Percentiles rank a stretch among this genome's conserved stretches.
These are phyloP conservation scores for Murina feae DNA, from an alignment of 2,113 vertebrate species.

Conservation along the genomic window DNA sequence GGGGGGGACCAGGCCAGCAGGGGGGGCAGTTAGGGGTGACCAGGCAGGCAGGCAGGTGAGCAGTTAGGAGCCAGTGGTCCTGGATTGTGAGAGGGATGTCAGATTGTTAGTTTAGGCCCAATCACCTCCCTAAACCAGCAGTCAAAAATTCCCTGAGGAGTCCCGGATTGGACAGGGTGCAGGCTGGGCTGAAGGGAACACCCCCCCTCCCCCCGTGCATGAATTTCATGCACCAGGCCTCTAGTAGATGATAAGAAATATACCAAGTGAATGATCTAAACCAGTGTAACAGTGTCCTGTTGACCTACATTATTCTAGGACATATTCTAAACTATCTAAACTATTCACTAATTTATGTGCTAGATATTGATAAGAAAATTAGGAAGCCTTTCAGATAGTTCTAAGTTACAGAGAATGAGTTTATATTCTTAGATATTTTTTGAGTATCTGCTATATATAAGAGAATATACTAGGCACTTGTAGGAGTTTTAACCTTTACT, in stretches of 20 bases:
- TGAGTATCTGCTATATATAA: background rate
- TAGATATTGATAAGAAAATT: background rate
- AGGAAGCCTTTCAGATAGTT: background rate
- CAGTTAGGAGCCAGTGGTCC: too few relatives aligned
- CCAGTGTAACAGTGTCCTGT: background rate
- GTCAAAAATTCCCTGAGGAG: too few relatives aligned
- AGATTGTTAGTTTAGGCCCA: too few relatives aligned
- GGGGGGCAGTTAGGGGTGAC: too few relatives aligned
- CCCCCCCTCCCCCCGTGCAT: too few relatives aligned
- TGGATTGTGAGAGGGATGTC: too few relatives aligned
- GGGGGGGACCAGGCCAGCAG: too few relatives aligned
- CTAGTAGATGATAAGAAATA: background rate
- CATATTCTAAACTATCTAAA: background rate
- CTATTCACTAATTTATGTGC: background rate
- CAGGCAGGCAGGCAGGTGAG: too few relatives aligned
- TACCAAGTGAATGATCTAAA: background rate
- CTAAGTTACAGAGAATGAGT: background rate
- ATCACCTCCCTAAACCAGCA: too few relatives aligned
- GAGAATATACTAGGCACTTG: background rate
- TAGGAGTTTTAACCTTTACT: background rate
- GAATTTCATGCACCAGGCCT: too few relatives aligned
- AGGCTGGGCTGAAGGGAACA: too few relatives aligned
- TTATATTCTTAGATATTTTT: constrained; percentile 15
- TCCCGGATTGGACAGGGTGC: too few relatives aligned
- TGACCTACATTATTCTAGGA: background rate